Base-by-base conservation (phyloP, 2,888 invertebrate species). In the Leistus spinibarbis region DNA sequence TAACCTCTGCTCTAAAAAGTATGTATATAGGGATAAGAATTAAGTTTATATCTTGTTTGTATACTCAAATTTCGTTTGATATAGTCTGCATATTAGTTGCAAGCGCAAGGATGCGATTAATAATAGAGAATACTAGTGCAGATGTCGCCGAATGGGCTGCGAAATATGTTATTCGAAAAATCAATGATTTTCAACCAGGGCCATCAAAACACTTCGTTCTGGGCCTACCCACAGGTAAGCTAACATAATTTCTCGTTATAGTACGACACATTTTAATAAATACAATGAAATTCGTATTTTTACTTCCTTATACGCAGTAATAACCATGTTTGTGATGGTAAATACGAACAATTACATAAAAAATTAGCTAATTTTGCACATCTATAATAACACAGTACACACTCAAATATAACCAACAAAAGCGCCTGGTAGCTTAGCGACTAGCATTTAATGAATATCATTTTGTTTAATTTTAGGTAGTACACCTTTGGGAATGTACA, bases 401-500 rank as follows among this genome's bases (percentile, higher is more conserved):
- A n/a, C n/a, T n/a, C n/a, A n/a, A n/a, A n/a, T n/a, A n/a, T n/a
- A n/a, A n/a, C n/a, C n/a, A n/a, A n/a, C n/a, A n/a, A n/a, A n/a
- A n/a, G n/a, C n/a, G n/a, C n/a, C n/a, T n/a, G n/a, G n/a, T n/a
- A n/a, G n/a, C n/a, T n/a, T n/a, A n/a, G n/a, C n/a, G n/a, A n/a
- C n/a, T n/a, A n/a, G n/a, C 10, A 60, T 13, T 13, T 13, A 20
- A 20, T 64, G 5, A 20, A n/a, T n/a, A n/a, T n/a, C n/a, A n/a
- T n/a, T n/a, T n/a, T n/a, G n/a, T 69, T 64, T 69, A 68, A 60
- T 75, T 78, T 54, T 74, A 79, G 77, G 78, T 64, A 92, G 96
- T 79, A 98, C 98, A 13, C 97, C 98, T 24, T 87, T 97, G 75
- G 95, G 94, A 80, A 97, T 96, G 92, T 98, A 98, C 87, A 91